Evolutionary conservation across 2,113 vertebrate species (phyloP), one percentile per base, ranked within the genome.

Genomic region (Nothoprocta perdicaria): DNA sequence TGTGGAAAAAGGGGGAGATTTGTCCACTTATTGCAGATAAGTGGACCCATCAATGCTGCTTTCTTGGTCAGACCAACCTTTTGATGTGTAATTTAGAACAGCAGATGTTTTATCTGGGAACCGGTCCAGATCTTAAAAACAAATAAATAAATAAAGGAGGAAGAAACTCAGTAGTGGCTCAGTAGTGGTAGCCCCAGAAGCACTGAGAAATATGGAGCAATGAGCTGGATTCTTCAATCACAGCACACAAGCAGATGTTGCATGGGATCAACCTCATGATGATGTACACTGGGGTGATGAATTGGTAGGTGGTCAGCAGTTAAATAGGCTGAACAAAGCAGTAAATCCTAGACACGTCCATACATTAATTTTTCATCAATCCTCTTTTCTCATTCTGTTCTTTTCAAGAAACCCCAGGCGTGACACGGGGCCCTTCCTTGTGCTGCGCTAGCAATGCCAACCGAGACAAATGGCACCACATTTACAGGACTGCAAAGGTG

Each of bases 61-160:
- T 65, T 0, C 27, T 16, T 55, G 62, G 69, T 93, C 76, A 92
- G 74, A 77, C 31, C 12, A 45, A 72, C 65, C 80, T 48, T 93
- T 80, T 94, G 88, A 95, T 13, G 38, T 5, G 27, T 15, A 94
- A 90, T 71, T 89, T 81, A 50, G 85, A 95, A 82, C 73, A 95
- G 89, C 80, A 95, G 96, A 92, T 96, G 95, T 90, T 96, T 94
- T 92, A 72, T 80, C 89, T 57, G 84, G 94, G 88, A 97, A 93
- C 29, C 31, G 60, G 63, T 76, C 95, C 95, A 95, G 63, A 77
- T 31, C 29, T 88, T 78, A 14, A 10, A 40, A 66, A 71, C 21
- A 65, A 79, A 40, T 48, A 27, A 48, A 58, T 41, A 46, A 40
- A 53, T 46, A 33, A 72, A n/a, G 13, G 40, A 16, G 19, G 33